phyloP scores from a whole-genome alignment of 1,140 invertebrate genomes.

The Drosophila aff. region DNA sequence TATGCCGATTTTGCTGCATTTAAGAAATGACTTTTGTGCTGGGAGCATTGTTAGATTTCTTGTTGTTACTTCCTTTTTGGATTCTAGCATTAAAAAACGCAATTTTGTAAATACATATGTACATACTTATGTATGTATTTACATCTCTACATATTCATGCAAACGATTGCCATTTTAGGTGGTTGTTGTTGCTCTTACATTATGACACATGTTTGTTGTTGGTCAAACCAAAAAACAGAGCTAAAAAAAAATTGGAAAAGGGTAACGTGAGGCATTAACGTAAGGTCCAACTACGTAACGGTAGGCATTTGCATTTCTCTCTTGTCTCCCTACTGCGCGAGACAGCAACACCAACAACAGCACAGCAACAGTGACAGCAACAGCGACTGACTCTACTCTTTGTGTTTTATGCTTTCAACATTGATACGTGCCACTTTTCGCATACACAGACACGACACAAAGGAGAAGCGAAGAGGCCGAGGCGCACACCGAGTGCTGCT shows the following conservation, averaged over 20 bases:
- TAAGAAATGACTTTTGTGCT: constrained; percentile 30
- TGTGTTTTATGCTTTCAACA: constrained; percentile 76
- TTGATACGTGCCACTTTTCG: constrained; percentile 78
- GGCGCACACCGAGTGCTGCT: neutral
- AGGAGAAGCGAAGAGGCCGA: constrained; percentile 3
- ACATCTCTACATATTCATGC: constrained; percentile 15
- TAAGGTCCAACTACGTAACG: constrained; percentile 20
- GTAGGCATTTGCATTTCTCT: constrained; percentile 34
- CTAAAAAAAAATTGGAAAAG: neutral
- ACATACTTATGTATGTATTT: no score
- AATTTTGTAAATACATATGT: no score
- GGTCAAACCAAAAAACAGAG: constrained; percentile 7
- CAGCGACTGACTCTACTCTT: constrained; percentile 24
- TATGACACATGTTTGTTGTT: constrained; percentile 9
- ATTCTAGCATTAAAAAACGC: constrained; percentile 6
- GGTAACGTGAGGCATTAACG: constrained; percentile 6
- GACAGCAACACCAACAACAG: constrained; percentile 5
- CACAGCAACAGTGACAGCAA: constrained; percentile 9
- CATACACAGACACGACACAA: constrained; percentile 37
- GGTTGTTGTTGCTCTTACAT: neutral
- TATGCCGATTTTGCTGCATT: constrained; percentile 51
- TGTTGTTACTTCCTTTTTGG: constrained; percentile 15
- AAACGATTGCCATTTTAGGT: constrained; percentile 11
- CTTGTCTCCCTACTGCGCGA: constrained; percentile 12
- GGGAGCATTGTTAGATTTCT: constrained; percentile 39